Conservation (phyloP, 2,113 vertebrate species). For the Ondatra zibethicus region DNA sequence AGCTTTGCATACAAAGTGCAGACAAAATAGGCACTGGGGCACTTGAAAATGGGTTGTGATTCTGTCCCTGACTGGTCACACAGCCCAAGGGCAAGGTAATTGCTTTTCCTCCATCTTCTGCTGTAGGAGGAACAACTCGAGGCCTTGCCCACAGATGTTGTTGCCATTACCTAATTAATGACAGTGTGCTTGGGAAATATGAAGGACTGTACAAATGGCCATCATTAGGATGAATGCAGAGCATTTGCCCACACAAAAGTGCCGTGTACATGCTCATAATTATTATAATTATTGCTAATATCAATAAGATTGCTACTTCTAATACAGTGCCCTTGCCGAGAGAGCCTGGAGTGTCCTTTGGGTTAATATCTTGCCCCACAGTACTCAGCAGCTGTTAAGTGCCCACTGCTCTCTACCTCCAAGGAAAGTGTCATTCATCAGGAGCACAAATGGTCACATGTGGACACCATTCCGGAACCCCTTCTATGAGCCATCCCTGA, state of each 20-base stretch:
- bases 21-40: neutral
- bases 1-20: neutral
- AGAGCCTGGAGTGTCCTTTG: constrained; percentile 13
- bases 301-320: constrained; percentile 70
- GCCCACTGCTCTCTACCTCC: neutral
- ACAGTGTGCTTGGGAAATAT: constrained; percentile 72
- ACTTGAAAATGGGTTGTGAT: constrained; percentile 18
- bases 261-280: constrained; percentile 69
- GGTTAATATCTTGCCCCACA: neutral
- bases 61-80: neutral
- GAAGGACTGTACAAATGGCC: constrained; percentile 71
- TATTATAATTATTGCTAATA: constrained; percentile 80
- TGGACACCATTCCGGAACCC: neutral
- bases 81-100: neutral
- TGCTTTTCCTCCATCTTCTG: constrained; percentile 49
- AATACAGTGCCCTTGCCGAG: constrained; percentile 31
- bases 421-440: neutral
- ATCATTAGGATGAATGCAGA: constrained; percentile 74
- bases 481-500: neutral
- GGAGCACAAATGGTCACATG: neutral
- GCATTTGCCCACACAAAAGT: constrained; percentile 70
- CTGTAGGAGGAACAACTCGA: constrained; percentile 30
- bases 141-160: constrained; percentile 70
- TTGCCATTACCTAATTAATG: constrained; percentile 76
- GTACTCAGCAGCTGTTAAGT: neutral